These are phyloP conservation scores for Salpingus planirostris DNA, from an alignment of 2,888 invertebrate species.

Conservation along the genomic window DNA sequence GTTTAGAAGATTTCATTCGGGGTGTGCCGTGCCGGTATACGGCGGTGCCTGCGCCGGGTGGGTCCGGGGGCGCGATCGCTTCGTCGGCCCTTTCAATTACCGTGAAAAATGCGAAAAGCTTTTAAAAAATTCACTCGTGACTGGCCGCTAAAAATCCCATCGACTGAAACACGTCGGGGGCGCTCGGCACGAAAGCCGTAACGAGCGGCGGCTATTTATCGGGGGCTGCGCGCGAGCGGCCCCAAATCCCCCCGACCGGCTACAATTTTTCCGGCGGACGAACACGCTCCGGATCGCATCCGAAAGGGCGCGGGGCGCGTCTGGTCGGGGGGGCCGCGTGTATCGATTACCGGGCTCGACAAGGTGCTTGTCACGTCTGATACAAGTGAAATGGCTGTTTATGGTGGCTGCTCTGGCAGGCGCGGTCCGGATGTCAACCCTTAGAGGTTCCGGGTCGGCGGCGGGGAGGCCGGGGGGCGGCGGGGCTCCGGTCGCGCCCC, in stretches of 20 bases:
- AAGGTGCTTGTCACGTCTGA: slow-evolving; percentile 43
- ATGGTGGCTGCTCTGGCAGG: slow-evolving; percentile 32
- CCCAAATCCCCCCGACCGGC: slow-evolving; percentile 28
- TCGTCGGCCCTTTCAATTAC: slow-evolving; percentile 4
- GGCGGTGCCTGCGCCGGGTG: too few relatives aligned
- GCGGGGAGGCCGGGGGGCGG: too few relatives aligned
- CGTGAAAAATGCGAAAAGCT: slow-evolving; percentile 2
- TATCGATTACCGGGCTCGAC: slow-evolving; percentile 41
- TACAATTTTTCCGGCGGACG: slow-evolving; percentile 33
- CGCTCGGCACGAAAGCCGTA: not conserved
- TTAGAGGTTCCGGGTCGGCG: slow-evolving; percentile 13
- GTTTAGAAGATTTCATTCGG: too few relatives aligned
- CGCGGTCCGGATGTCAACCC: slow-evolving; percentile 23
- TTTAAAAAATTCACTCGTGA: slow-evolving; percentile 1
- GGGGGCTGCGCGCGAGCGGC: slow-evolving; percentile 11
- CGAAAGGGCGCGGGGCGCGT: slow-evolving; percentile 23
- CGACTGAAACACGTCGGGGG: not conserved
- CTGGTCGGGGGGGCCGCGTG: slow-evolving; percentile 24
- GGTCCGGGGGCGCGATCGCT: too few relatives aligned
- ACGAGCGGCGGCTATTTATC: slow-evolving; percentile 12
- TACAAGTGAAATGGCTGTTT: slow-evolving; percentile 42
- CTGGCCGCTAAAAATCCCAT: not conserved
- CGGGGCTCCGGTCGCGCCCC: too few relatives aligned
- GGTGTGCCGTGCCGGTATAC: too few relatives aligned
- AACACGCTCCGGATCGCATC: slow-evolving; percentile 27